These are phyloP conservation scores for Heteractis magnifica DNA, from an alignment of 92 coral and sea anemone genomes.

Conservation along the genomic window DNA sequence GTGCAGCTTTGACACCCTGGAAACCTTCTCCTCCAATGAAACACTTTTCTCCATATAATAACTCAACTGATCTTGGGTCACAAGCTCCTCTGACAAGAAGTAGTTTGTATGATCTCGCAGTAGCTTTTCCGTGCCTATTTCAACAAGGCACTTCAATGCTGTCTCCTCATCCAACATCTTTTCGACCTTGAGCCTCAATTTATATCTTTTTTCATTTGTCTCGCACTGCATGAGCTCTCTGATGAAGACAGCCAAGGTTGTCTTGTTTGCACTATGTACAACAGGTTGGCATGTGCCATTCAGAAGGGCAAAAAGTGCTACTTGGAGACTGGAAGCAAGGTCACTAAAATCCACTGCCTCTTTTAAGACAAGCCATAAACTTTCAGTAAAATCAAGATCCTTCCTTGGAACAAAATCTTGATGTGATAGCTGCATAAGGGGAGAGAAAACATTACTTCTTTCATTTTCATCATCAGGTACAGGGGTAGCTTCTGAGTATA, in stretches of 20 bases:
- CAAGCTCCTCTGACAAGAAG: slow-evolving; percentile 83
- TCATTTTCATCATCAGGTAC: slow-evolving; percentile 46
- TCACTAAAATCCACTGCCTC: slow-evolving; percentile 70
- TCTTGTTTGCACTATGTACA: slow-evolving; percentile 72
- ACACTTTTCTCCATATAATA: slow-evolving; percentile 52
- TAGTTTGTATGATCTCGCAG: slow-evolving; percentile 79
- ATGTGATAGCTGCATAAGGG: slow-evolving; percentile 55
- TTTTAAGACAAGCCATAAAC: slow-evolving; percentile 84
- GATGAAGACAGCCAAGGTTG: slow-evolving; percentile 74
- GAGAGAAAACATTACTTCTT: slow-evolving; percentile 40
- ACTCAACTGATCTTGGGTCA: slow-evolving; percentile 76
- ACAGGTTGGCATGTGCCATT: slow-evolving; percentile 82
- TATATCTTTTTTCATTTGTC: slow-evolving; percentile 61
- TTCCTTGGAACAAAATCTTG: slow-evolving; percentile 67
- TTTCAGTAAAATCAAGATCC: slow-evolving; percentile 91
- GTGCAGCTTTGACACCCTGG: slow-evolving; percentile 76
- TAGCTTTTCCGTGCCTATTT: slow-evolving; percentile 83
- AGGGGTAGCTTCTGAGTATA: slow-evolving; percentile 38
- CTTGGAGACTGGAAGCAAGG: slow-evolving; percentile 59
- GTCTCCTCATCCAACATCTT: slow-evolving; percentile 42
- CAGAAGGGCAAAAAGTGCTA: slow-evolving; percentile 60
- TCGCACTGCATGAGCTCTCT: slow-evolving; percentile 73
- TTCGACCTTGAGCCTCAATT: slow-evolving; percentile 46
- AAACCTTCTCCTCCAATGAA: slow-evolving; percentile 50
- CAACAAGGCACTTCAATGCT: slow-evolving; percentile 66